Base-by-base conservation (phyloP, 2,888 invertebrate genomes). In the Endotricha flammealis region DNA sequence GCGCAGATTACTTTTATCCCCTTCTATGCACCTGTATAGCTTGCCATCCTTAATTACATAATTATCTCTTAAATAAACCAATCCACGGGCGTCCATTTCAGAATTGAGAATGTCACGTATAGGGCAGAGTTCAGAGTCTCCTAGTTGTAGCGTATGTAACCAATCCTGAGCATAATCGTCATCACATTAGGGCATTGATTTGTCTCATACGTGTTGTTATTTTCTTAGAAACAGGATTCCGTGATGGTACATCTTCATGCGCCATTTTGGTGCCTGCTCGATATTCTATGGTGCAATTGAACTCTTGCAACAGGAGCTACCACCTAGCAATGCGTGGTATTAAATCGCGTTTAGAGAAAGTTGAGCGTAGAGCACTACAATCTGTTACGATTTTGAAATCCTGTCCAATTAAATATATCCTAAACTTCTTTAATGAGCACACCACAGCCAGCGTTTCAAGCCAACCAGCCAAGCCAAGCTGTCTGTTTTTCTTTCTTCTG, bases 11-110 rank as follows among this genome's bases (percentile, higher is more conserved):
- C 34, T 20, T 6, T 34, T 32, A 20, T 37, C 38, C 3, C 41
- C 44, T 3, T 29, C 36, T 14, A 39, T 7, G 16, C 17, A 31
- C 4, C 40, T 24, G 9, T 16, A 46, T 10, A 46, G 12, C 23
- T 33, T 41, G 24, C 39, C 39, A n/a, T 38, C 38, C 11, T 31
- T 33, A 48, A 60, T 3, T 0, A 37, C 35, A 9, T 38, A 48
- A 27, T 41, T 41, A 4, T 41, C 29, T 11, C 28, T 39, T 4
- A 42, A 41, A 12, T 44, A 44, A 9, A 27, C 11, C 0, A 43
- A 10, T 1, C 33, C 42, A 1, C 37, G 22, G 4, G 13, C 28
- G 16, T 41, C 38, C n/a, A 44, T 2, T 10, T 35, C 29, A 10
- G 29, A 32, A 3, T 16, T 28, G 1, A 43, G 12, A 13, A 40